Base-by-base conservation (phyloP, 2,113 vertebrate genomes). In the Psettodes erumei region DNA sequence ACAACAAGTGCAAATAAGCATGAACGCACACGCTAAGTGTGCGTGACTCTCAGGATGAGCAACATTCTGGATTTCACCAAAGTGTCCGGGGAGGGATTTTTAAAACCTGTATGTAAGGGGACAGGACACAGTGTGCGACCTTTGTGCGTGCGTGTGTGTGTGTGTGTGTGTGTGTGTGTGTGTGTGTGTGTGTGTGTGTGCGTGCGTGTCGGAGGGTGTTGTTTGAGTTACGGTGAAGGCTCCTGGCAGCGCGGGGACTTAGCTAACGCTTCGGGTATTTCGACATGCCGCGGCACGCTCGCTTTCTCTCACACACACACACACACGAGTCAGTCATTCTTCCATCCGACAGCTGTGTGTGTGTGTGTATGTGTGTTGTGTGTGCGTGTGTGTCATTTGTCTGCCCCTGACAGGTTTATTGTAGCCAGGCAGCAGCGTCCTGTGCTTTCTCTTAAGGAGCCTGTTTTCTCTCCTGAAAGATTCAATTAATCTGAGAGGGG, bases 341-440 rank as follows among this genome's bases (percentile, higher is more conserved):
- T 59, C 10, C 43, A 72, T 79, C 69, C 88, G 88, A 88, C 89
- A 89, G 79, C 70, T 82, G 45, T 65, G 67, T 74, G 82, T 19
- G 53, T 37, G 23, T 50, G n/a, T 10, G 28, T 38, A 9, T 16
- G 28, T 42, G 69, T 43, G 32, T 60, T 60, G 23, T 72, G 55
- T 33, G 56, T 35, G 65, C 21, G 21, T 47, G 33, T 59, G 63
- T 30, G 74, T 55, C 63, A 64, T 91, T 92, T 90, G 86, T 92
- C 82, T 89, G 81, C 55, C 28, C 63, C 60, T 86, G 91, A 92
- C 90, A 90, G 91, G 82, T 93, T 92, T 93, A 93, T 92, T 90
- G 87, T 84, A 76, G 72, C 63, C 50, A 85, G 80, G 88, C 82
- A 88, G 82, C 65, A 9, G 69, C 50, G 80, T 81, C 78, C 83